Base-by-base conservation (phyloP, 30 jellyfish, hydroid and myxozoan species). In the Haliclystus octoradiatus region DNA sequence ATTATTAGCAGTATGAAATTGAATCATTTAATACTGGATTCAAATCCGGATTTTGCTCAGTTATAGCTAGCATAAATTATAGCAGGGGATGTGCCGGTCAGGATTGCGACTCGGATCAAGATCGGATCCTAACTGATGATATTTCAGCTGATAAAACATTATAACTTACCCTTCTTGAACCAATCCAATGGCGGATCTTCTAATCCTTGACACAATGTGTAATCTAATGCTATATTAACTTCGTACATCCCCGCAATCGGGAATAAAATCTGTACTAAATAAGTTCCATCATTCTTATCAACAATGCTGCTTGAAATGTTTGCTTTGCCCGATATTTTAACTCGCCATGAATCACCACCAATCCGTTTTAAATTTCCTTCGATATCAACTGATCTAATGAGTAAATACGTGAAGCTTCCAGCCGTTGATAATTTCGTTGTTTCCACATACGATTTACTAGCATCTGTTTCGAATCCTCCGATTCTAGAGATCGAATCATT, bases 331-430 rank as follows among this genome's bases (percentile, higher is more conserved):
- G 65, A 67, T 9, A 74, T 66, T 66, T 67, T 68, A 1, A 82
- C 84, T 53, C 94, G 53, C 88, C 88, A 82, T 7, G 80, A 68
- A 34, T 82, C 94, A 7, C 94, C 72, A 2, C 73, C 73, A 67
- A 67, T 35, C 5, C 61, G 62, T 47, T 79, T 79, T 0, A 26
- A 29, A 13, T 34, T 13, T 1, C 92, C 92, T 31, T 49, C 3
- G 19, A 40, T 79, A 0, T 68, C 25, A 22, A 33, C 26, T 2
- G 83, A 57, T 15, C 27, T 33, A 4, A 79, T 69, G 0, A 49
- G 28, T n/a, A 79, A 26, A 29, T 71, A 28, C 15, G 78, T 50
- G 19, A 60, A 31, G 62, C 70, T 81, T 15, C 84, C 92, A 0
- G 92, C 92, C 13, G 78, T 80, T 31, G 72, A 34, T 26, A 79